phyloP scores from a whole-genome alignment of 2,888 invertebrate genomes.

The Drosophila tanythrix region DNA sequence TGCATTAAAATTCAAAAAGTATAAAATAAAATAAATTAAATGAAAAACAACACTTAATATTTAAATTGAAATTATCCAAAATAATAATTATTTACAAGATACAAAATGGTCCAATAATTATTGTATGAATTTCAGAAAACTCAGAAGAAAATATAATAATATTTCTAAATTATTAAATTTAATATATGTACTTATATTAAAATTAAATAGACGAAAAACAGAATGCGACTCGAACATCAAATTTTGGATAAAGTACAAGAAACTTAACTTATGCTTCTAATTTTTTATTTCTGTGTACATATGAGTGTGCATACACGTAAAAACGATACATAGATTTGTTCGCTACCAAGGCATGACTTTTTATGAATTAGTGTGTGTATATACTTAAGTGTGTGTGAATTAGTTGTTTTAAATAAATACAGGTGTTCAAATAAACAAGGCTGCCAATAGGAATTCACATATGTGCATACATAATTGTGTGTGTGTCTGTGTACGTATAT shows the following conservation, averaged over 20 bases:
- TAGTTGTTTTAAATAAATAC: conserved; percentile 65
- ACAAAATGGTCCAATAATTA: background rate
- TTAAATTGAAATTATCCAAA: background rate
- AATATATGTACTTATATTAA: background rate
- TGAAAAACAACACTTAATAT: background rate
- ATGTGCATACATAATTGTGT: conserved; percentile 1
- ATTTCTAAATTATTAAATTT: background rate
- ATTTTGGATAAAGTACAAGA: background rate
- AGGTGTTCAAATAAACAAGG: conserved; percentile 69
- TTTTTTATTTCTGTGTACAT: background rate
- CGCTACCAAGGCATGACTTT: background rate
- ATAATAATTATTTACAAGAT: background rate
- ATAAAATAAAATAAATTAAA: background rate
- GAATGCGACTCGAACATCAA: background rate
- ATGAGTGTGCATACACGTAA: background rate
- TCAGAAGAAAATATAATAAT: background rate
- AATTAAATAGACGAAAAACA: background rate
- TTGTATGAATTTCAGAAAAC: background rate
- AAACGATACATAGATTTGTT: background rate
- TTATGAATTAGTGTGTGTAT: background rate
- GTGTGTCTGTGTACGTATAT: background rate
- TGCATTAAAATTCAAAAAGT: too few relatives aligned
- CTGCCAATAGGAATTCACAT: conserved; percentile 1
- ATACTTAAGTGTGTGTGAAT: conserved; percentile 14
- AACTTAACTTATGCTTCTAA: background rate